Percentiles rank a stretch among this genome's conserved stretches.
These are phyloP conservation scores for Bombus terrestris DNA, from an alignment of 1,140 invertebrate species.

Conservation along the genomic window DNA sequence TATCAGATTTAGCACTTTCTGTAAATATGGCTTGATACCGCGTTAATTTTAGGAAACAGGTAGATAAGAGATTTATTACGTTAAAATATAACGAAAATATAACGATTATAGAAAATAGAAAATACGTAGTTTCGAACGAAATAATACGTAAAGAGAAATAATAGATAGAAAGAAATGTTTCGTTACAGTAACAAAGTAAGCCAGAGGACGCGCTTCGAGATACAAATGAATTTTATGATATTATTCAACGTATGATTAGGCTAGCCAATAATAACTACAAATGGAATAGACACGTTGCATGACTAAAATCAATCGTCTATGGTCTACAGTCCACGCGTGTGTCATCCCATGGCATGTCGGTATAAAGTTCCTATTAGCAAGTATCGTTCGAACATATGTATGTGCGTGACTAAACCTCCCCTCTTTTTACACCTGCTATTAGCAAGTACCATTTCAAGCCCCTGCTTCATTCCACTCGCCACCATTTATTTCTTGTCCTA, in stretches of 20 bases:
- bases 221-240: not conserved
- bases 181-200: not conserved
- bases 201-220: not conserved
- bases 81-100: not conserved
- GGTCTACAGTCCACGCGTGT: not conserved
- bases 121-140: too few relatives aligned
- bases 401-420: constrained; percentile 59
- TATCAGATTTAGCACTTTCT: constrained; percentile 20
- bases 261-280: not conserved
- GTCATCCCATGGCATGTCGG: constrained; percentile 10
- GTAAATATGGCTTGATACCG: constrained; percentile 13
- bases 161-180: not conserved
- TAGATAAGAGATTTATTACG: not conserved
- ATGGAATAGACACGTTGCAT: constrained; percentile 13
- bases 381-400: constrained; percentile 50
- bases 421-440: constrained; percentile 39
- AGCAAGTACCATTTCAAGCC: constrained; percentile 42
- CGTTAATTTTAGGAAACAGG: not conserved
- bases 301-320: constrained; percentile 17
- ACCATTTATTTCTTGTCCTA: constrained; percentile 57
- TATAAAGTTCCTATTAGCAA: constrained; percentile 42
- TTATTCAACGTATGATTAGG: not conserved
- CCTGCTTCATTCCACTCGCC: constrained; percentile 37
- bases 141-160: too few relatives aligned
- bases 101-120: not conserved